A percentile compares a stretch with the other conserved stretches of the same genome.
phyloP scores from a whole-genome alignment of 1,140 invertebrate species.

The Drosophila bipectinata region DNA sequence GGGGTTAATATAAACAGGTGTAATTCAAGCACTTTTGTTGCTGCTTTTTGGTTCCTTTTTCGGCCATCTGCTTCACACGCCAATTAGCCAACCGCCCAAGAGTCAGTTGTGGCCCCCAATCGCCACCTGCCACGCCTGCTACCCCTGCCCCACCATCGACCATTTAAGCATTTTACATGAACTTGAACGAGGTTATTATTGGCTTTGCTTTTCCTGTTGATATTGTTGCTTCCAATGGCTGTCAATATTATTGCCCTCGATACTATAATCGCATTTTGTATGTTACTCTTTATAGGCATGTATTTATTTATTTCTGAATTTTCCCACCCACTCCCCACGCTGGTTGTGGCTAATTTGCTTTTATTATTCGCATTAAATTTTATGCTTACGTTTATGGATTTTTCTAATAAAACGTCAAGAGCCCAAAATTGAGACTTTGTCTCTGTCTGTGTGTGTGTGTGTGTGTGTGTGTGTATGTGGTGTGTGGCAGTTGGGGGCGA shows the following conservation, averaged over 20 bases:
- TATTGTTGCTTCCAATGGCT: constrained; percentile 42
- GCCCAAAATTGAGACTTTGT: constrained; percentile 73
- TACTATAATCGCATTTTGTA: constrained; percentile 67
- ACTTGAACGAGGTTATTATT: constrained; percentile 81
- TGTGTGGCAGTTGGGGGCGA: constrained; percentile 45
- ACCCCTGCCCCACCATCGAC: not conserved
- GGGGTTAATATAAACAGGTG: constrained; percentile 59
- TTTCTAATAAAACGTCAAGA: constrained; percentile 66
- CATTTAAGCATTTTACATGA: constrained; percentile 71
- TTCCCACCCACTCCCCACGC: constrained; percentile 50
- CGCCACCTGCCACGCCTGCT: no score
- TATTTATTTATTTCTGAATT: constrained; percentile 61
- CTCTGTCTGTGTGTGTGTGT: constrained; percentile 36
- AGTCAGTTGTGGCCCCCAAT: constrained; percentile 2
- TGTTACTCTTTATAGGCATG: constrained; percentile 58
- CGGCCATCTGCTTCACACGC: constrained; percentile 65
- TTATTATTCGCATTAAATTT: constrained; percentile 79
- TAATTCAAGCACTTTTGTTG: constrained; percentile 53
- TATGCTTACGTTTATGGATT: constrained; percentile 73
- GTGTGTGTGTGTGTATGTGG: no score
- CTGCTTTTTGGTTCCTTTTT: constrained; percentile 46
- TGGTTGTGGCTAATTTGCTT: constrained; percentile 75
- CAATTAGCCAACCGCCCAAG: constrained; percentile 57
- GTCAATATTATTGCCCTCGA: constrained; percentile 71
- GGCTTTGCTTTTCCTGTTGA: constrained; percentile 46